Conservation (phyloP, 2,113 vertebrate genomes). For the Nesogale talazaci region DNA sequence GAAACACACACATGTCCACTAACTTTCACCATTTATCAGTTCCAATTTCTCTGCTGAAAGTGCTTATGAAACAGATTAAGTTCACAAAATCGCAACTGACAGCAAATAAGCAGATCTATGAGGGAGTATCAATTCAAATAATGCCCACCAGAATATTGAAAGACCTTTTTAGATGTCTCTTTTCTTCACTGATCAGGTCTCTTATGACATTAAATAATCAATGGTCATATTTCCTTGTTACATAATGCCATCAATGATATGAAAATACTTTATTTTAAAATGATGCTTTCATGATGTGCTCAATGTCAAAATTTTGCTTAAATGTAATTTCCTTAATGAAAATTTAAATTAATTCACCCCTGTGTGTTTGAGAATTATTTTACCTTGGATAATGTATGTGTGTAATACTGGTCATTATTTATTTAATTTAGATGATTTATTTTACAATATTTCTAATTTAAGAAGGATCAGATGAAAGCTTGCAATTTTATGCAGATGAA, state of each 20-base stretch:
- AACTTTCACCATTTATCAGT: neutral
- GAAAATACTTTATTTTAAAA: neutral
- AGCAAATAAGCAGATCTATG: neutral
- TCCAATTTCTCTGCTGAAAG: neutral
- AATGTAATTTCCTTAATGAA: neutral
- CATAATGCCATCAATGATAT: neutral
- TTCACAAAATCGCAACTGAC: neutral
- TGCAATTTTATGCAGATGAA: constrained; percentile 17
- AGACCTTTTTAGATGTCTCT: neutral
- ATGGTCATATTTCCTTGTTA: neutral
- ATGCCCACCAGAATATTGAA: neutral
- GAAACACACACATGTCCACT: neutral
- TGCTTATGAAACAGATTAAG: neutral
- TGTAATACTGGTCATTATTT: neutral
- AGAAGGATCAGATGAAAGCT: neutral
- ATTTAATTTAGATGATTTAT: neutral
- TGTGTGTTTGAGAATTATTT: neutral
- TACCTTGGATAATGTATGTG: neutral
- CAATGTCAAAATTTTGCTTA: neutral
- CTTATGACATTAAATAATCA: neutral
- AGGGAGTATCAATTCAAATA: neutral
- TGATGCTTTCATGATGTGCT: too few relatives aligned
- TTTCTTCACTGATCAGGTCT: neutral
- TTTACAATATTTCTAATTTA: constrained; percentile 17
- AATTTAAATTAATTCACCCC: neutral